phyloP scores from a whole-genome alignment of 2,113 vertebrate species.

The Columbina picui region DNA sequence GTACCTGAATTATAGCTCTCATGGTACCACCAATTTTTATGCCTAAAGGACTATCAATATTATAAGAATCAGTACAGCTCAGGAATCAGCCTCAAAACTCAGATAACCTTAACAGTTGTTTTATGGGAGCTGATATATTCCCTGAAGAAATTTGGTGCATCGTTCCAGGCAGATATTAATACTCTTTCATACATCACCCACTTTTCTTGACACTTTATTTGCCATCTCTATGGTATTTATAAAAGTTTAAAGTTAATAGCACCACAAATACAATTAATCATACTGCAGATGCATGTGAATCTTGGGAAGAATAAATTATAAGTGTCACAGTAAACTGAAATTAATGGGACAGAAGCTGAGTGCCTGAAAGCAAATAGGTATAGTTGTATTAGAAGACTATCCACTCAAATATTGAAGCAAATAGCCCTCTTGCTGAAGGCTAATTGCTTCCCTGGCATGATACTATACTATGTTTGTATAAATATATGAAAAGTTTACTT shows the following conservation, averaged over 20 bases:
- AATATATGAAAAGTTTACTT: background rate
- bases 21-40: background rate
- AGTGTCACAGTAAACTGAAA: background rate
- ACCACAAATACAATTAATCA: slow-evolving; percentile 3
- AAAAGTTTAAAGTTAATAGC: slow-evolving; percentile 36
- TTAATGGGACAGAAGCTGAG: background rate
- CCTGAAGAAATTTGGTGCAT: background rate
- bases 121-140: background rate
- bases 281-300: background rate
- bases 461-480: background rate
- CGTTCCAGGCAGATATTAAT: slow-evolving; percentile 23
- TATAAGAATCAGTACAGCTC: background rate
- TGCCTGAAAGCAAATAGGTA: background rate
- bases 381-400: background rate
- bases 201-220: slow-evolving; percentile 29
- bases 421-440: background rate
- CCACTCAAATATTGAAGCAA: background rate
- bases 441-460: background rate
- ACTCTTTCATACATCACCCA: background rate
- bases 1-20: background rate
- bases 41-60: background rate
- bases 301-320: slow-evolving; percentile 16
- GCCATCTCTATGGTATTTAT: background rate
- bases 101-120: background rate
- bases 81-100: background rate